Evolutionary conservation across 2,113 vertebrate genomes (phyloP).

Genomic region (Salvelinus fontinalis): DNA sequence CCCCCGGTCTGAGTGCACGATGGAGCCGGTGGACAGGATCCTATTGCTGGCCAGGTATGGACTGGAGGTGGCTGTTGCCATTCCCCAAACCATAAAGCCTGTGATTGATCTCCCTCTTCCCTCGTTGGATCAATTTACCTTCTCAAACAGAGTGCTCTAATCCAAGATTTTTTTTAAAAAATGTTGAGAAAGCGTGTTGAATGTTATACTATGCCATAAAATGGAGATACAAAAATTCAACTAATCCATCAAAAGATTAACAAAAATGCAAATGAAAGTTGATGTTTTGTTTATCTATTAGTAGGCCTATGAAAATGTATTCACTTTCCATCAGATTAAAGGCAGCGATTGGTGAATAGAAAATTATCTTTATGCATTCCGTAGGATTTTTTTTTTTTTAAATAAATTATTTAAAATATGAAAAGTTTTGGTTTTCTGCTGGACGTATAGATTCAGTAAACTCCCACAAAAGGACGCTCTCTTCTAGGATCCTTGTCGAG

Average conservation of each 20-base stretch:
- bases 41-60: constrained; percentile 88
- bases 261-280: not conserved
- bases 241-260: not conserved
- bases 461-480: constrained; percentile 15
- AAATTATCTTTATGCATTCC: constrained; percentile 1
- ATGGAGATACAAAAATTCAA: not conserved
- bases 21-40: constrained; percentile 84
- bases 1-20: constrained; percentile 85
- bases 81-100: constrained; percentile 74
- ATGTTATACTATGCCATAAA: not conserved
- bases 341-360: not conserved
- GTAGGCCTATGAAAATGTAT: not conserved
- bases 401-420: not conserved
- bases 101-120: constrained; percentile 42
- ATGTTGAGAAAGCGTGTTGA: not conserved
- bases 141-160: constrained; percentile 6
- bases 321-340: not conserved
- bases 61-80: constrained; percentile 91
- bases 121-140: constrained; percentile 42
- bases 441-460: constrained; percentile 16
- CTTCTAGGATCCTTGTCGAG: constrained; percentile 18
- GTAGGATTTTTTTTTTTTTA: not conserved
- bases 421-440: constrained; percentile 18
- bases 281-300: not conserved
- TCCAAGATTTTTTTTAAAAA: not conserved